A percentile compares a stretch with the other conserved stretches of the same genome.
phyloP scores from a whole-genome alignment of 2,113 vertebrate species.

The Notarius quadriscutis region DNA sequence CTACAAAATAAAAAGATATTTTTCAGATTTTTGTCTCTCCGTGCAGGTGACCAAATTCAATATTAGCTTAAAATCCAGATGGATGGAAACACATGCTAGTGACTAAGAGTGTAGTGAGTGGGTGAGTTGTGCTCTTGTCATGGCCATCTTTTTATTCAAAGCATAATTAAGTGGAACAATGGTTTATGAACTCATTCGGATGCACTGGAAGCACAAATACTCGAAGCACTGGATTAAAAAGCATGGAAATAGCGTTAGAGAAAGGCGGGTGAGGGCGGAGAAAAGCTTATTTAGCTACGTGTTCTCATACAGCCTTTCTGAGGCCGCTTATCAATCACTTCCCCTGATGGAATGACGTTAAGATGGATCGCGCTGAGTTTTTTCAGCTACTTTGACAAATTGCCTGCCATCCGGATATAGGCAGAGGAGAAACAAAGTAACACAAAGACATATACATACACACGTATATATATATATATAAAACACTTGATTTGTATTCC shows the following conservation, averaged over 20 bases:
- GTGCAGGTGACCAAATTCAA: not conserved
- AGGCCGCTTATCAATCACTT: slow-evolving; percentile 66
- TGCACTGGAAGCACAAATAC: not conserved
- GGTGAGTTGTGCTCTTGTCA: slow-evolving; percentile 29
- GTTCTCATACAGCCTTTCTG: slow-evolving; percentile 54
- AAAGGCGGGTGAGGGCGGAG: slow-evolving; percentile 56
- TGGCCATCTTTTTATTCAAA: slow-evolving; percentile 9
- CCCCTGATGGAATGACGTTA: slow-evolving; percentile 60
- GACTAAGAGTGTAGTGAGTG: slow-evolving; percentile 15
- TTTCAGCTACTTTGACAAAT: slow-evolving; percentile 59
- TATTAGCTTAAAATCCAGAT: not conserved
- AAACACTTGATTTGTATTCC: slow-evolving; percentile 4
- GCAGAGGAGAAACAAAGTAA: slow-evolving; percentile 50
- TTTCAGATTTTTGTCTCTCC: too few species aligned
- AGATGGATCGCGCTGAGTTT: slow-evolving; percentile 62
- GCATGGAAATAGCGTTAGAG: slow-evolving; percentile 52
- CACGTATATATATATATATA: slow-evolving; percentile 39
- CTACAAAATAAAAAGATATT: not conserved
- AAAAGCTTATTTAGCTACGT: slow-evolving; percentile 30
- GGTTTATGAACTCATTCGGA: not conserved
- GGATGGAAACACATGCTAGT: slow-evolving; percentile 15
- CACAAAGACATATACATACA: slow-evolving; percentile 31
- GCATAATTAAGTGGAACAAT: slow-evolving; percentile 33
- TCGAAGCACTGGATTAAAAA: slow-evolving; percentile 63
- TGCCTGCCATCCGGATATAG: slow-evolving; percentile 60